These are phyloP conservation scores for Lacanobia oleracea DNA, from an alignment of 2,888 invertebrate species.

Conservation along the genomic window DNA sequence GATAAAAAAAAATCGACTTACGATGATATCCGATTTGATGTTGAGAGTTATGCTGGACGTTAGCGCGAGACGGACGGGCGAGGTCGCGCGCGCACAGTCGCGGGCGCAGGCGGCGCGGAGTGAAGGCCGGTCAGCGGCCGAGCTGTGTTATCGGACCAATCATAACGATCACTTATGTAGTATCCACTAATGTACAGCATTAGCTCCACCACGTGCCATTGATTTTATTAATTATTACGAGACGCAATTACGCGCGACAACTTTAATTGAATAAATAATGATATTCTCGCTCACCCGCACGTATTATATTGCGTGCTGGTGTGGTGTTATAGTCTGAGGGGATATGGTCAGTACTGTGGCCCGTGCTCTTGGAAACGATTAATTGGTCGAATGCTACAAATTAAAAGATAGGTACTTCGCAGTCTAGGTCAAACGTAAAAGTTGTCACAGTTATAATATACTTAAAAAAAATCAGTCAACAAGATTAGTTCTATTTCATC, in stretches of 20 bases:
- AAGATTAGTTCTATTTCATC: slow-evolving; percentile 8
- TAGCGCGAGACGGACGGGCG: slow-evolving; percentile 77
- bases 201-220: slow-evolving; percentile 82
- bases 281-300: slow-evolving; percentile 57
- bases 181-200: slow-evolving; percentile 76
- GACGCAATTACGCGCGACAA: slow-evolving; percentile 69
- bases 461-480: slow-evolving; percentile 34
- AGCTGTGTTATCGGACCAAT: slow-evolving; percentile 86
- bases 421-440: slow-evolving; percentile 63
- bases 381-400: slow-evolving; percentile 63
- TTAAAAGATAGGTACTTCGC: slow-evolving; percentile 61
- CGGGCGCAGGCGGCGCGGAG: slow-evolving; percentile 74
- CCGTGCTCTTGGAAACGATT: slow-evolving; percentile 48
- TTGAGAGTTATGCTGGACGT: slow-evolving; percentile 67
- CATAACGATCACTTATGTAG: slow-evolving; percentile 77
- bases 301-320: slow-evolving; percentile 21
- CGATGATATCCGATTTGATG: slow-evolving; percentile 42
- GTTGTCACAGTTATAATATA: slow-evolving; percentile 44
- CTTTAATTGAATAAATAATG: slow-evolving; percentile 62
- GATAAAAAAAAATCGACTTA: not conserved
- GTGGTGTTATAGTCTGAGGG: slow-evolving; percentile 33
- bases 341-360: slow-evolving; percentile 27
- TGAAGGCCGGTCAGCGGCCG: slow-evolving; percentile 90
- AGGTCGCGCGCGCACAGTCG: slow-evolving; percentile 74
- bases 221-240: slow-evolving; percentile 70